Base-by-base conservation (phyloP, 1,140 invertebrate species). In the Drosophila punjabiensis region DNA sequence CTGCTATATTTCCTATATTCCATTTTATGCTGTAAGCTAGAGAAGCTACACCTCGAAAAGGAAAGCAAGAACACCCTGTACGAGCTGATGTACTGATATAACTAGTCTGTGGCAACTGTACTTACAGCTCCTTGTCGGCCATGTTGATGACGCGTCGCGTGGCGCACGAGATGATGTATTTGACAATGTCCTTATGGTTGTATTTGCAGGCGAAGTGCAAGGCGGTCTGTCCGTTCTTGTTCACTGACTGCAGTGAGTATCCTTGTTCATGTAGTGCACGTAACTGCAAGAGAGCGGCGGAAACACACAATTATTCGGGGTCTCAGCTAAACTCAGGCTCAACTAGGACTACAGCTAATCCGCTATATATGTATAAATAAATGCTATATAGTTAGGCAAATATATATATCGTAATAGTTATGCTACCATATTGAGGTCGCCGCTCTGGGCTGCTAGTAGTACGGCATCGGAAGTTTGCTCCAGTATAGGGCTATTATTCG, bases 151-250 rank as follows among this genome's bases (percentile, higher is more conserved):
- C 96, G 18, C 96, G 95, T 55, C 96, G 94, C 6, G 98, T 97
- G 1, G 97, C 97, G 92, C 96, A 96, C 45, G 97, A 96, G 62
- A 98, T 96, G 37, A 99, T 95, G 92, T 98, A 99, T 93, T 97
- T 96, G 11, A 99, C 96, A 63, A 99, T 96, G 88, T 98, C 97
- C 87, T 97, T 97, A 94, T 98, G 96, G 18, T 98, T 98, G 87
- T 97, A 96, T 70, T 96, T 95, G 18, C 97, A 96, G 16, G 97
- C 97, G 74, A 98, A 95, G 93, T 99, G 98, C 64, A 99, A 94
- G 37, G 97, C 96, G 50, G 98, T 98, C 94, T 98, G 97, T 5
- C 98, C 98, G 66, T 94, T 95, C 50, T 96, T 94, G 93, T 99
- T 98, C 81, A 97, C 97, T 43, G 97, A 97, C 74, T 98, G 93